phyloP scores from a whole-genome alignment of 2,797 vertebrate species.

The Sandelia bainsii region DNA sequence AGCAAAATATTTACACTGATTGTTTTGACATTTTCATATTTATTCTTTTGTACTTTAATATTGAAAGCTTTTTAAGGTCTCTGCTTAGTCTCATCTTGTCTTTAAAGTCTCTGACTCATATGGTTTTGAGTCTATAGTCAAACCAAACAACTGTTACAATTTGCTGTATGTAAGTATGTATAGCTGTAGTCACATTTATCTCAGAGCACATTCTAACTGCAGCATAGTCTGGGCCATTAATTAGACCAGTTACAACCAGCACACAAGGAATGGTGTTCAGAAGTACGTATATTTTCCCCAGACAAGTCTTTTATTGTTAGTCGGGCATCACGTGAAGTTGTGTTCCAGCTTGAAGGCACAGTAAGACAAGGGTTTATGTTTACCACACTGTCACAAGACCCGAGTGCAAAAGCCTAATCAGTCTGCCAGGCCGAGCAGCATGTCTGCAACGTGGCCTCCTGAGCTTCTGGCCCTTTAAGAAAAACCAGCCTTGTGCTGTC shows the following conservation, averaged over 20 bases:
- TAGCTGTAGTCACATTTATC: not conserved
- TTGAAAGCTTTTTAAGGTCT: not conserved
- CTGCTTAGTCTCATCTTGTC: not conserved
- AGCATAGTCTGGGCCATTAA: not conserved
- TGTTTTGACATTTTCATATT: slow-evolving; percentile 28
- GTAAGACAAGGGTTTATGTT: slow-evolving; percentile 69
- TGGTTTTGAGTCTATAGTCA: not conserved
- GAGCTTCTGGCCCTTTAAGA: slow-evolving; percentile 79
- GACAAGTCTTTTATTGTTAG: slow-evolving; percentile 63
- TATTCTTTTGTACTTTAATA: not conserved
- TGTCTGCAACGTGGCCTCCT: slow-evolving; percentile 77
- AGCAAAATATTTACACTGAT: not conserved
- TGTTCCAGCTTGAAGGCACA: slow-evolving; percentile 58
- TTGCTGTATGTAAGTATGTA: not conserved
- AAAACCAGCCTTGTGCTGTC: slow-evolving; percentile 60
- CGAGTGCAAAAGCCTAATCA: slow-evolving; percentile 47
- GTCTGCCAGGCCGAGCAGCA: slow-evolving; percentile 52
- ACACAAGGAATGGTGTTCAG: slow-evolving; percentile 21
- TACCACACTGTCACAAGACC: slow-evolving; percentile 77
- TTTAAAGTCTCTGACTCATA: not conserved
- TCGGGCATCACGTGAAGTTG: slow-evolving; percentile 59
- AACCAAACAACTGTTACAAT: not conserved
- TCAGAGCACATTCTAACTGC: not conserved
- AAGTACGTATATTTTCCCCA: slow-evolving; percentile 9
- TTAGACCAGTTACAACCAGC: slow-evolving; percentile 43